Base-by-base conservation (phyloP, 2,888 invertebrate genomes). In the Habrosyne pyritoides region DNA sequence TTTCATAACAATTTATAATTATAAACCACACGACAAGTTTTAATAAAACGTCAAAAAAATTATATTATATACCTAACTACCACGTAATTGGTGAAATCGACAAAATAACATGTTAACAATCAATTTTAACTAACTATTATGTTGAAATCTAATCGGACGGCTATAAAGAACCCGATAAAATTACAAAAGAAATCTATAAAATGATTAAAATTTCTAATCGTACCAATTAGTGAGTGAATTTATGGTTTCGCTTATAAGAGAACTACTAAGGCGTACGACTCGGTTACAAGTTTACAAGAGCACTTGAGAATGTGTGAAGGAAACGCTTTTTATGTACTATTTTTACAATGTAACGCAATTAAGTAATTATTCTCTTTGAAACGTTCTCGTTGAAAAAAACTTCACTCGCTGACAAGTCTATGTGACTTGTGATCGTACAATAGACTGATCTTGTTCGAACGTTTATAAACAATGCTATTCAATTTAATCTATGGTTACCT, bases 101-200 rank as follows among this genome's bases (percentile, higher is more conserved):
- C 77, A 66, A 80, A 82, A 83, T 79, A 86, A 83, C 86, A 84
- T 82, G 86, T 81, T 83, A 89, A 89, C 90, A 88, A 89, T 89
- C 87, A 87, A 89, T 89, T 87, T 78, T 77, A 80, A 83, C 81
- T 75, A 84, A 86, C 86, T 81, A 86, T 84, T 87, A 84, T 83
- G 83, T 79, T 82, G 81, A 79, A 81, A 88, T 87, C 83, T 87
- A 88, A 87, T 86, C 84, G 84, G 69, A 63, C 75, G 76, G 79
- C 82, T 69, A 84, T 87, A 87, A 89, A 87, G 82, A 79, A 79
- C 75, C 72, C 89, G 87, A 89, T 90, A 89, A 89, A 85, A 87
- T 87, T 89, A 91, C 88, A 91, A 90, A 89, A 90, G 90, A 88
- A 91, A 88, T 86, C 87, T 81, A 87, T 89, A 88, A 89, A 91